Evolutionary conservation across 2,797 vertebrate species (phyloP), one percentile per base, ranked within the genome.

Genomic region (Gymnothorax reevesii): DNA sequence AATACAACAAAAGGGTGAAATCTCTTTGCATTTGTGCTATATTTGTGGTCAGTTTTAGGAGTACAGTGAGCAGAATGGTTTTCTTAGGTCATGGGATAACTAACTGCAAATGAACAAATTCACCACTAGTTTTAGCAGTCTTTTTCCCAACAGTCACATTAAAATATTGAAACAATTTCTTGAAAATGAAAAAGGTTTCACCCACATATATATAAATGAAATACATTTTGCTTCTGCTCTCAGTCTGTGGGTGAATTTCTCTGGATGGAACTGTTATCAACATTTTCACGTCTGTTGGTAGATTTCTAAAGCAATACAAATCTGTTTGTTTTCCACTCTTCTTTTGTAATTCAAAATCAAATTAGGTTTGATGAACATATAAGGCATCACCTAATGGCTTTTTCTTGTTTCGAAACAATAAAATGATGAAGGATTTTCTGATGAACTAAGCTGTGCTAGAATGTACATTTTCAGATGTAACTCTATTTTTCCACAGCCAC

Each of bases 1-100:
- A 20, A 27, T 20, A 52, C 54, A 79, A 79, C 54, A 79, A 79
- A 54, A 54, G 22, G 27, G 42, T 12, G 17, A 54, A 20, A 54
- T 79, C 27, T 75, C 15, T 52, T 42, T 54, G 49, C 22, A 52
- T 55, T 1, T 80, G 77, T 80, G 77, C 22, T 22, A 55, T 80
- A n/a, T 80, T n/a, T 54, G 42, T 52, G 75, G 17, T 15, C 33
- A 42, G 33, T 75, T 42, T 42, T 4, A 42, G 71, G 33, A 33
- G 71, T 75, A 75, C 62, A 64, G 62, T 20, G 15, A 42, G 71
- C 7, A 85, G 59, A 69, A 85, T 62, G 22, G 93, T 96, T 95
- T 92, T 97, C 97, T 96, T 87, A 97, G 96, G 97, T 95, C 66
- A 87, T 87, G 79, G 98, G 98, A 86, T 0, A 97, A 97, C 90